phyloP scores from a whole-genome alignment of 2,797 vertebrate genomes.

The Sarcophilus harrisii region DNA sequence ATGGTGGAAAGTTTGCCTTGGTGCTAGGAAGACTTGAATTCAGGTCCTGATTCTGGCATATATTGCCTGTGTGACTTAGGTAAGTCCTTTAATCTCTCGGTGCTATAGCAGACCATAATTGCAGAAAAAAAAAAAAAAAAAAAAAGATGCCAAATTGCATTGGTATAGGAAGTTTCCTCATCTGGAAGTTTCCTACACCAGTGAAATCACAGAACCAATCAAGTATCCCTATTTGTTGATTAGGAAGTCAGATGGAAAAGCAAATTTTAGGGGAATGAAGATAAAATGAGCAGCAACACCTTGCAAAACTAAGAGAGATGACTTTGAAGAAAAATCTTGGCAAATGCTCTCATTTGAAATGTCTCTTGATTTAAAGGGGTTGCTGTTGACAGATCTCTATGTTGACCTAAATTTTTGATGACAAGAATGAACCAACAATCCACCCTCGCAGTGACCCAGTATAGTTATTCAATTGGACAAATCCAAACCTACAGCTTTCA shows the following conservation, averaged over 20 bases:
- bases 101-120: not conserved
- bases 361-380: not conserved
- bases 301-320: not conserved
- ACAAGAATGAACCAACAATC: not conserved
- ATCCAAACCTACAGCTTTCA: not conserved
- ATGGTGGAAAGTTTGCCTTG: not conserved
- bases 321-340: not conserved
- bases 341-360: not conserved
- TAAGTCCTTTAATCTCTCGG: not conserved
- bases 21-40: not conserved
- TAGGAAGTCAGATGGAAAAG: not conserved
- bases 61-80: not conserved
- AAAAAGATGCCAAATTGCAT: not conserved
- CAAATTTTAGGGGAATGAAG: not conserved
- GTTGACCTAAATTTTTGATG: not conserved
- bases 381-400: not conserved
- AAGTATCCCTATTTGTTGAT: not conserved
- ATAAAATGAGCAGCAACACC: not conserved
- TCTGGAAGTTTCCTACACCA: not conserved
- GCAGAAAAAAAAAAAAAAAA: not conserved
- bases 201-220: not conserved
- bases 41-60: not conserved
- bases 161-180: not conserved
- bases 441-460: not conserved
- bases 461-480: constrained; percentile 1